These are phyloP conservation scores for Spialia ferax DNA, from an alignment of 2,888 invertebrate genomes.

Conservation along the genomic window DNA sequence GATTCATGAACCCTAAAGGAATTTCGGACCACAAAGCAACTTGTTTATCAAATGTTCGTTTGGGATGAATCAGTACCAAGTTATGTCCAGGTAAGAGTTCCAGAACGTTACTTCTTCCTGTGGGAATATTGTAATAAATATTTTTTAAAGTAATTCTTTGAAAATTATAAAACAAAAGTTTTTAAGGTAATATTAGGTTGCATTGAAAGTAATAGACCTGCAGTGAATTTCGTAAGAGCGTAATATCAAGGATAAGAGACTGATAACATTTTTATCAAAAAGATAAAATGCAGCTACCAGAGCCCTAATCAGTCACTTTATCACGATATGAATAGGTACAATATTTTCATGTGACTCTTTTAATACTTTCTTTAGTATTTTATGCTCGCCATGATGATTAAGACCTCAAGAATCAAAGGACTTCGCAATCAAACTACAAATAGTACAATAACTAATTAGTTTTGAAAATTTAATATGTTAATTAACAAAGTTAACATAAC, in stretches of 20 bases:
- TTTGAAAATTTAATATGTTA: too few species aligned
- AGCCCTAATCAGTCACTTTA: neutral
- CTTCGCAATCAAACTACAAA: too few species aligned
- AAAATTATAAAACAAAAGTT: too few species aligned
- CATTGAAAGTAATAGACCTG: too few species aligned
- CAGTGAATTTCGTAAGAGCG: too few species aligned
- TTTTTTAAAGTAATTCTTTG: too few species aligned
- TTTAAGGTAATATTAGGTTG: too few species aligned
- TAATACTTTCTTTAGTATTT: neutral
- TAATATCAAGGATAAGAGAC: neutral
- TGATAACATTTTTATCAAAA: neutral
- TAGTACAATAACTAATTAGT: too few species aligned
- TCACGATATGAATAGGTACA: neutral
- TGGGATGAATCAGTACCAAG: slow-evolving; percentile 63
- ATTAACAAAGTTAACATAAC: too few species aligned
- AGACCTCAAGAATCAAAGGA: too few species aligned
- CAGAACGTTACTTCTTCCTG: too few species aligned
- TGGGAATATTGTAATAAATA: neutral
- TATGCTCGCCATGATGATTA: neutral
- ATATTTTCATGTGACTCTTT: neutral
- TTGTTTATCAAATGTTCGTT: slow-evolving; percentile 53
- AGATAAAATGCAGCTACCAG: neutral
- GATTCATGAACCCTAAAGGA: slow-evolving; percentile 59
- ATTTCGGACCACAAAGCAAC: slow-evolving; percentile 59
- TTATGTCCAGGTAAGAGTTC: slow-evolving; percentile 42